Evolutionary conservation across 1,140 invertebrate species (phyloP).

Genomic region (Papilio machaon): DNA sequence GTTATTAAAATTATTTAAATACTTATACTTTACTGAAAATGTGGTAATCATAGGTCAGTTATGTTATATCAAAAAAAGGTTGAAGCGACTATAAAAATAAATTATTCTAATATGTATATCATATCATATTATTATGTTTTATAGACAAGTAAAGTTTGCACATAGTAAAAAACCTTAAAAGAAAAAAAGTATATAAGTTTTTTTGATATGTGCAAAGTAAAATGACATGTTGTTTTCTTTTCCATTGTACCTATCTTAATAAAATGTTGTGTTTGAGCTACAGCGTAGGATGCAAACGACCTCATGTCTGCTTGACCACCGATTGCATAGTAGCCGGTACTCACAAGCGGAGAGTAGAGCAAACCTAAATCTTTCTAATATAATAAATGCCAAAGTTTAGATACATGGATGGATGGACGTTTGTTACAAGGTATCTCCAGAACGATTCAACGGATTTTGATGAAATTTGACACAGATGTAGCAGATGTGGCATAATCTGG

Average conservation of each 20-base stretch:
- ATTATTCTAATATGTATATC: not conserved
- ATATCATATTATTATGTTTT: not conserved
- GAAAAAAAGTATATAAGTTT: too few species aligned
- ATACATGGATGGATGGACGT: too few species aligned
- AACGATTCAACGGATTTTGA: too few species aligned
- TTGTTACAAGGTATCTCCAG: too few species aligned
- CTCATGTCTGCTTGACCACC: not conserved
- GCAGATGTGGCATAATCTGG: too few species aligned
- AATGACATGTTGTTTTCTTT: not conserved
- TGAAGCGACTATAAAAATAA: not conserved
- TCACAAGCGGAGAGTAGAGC: not conserved
- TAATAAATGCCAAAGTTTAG: too few species aligned
- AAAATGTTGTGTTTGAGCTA: not conserved
- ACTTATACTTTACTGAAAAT: not conserved
- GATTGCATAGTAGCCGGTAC: not conserved
- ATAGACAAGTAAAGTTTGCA: too few species aligned
- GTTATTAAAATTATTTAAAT: not conserved
- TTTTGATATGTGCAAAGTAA: too few species aligned
- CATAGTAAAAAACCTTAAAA: too few species aligned
- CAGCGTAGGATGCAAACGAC: not conserved
- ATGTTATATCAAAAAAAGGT: not conserved
- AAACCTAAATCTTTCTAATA: not conserved
- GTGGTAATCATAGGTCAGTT: not conserved
- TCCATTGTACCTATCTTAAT: not conserved
- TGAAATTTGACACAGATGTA: too few species aligned